phyloP scores from a whole-genome alignment of 35 echinoderm and acorn worm genomes.

The Stichopus chloronotus region DNA sequence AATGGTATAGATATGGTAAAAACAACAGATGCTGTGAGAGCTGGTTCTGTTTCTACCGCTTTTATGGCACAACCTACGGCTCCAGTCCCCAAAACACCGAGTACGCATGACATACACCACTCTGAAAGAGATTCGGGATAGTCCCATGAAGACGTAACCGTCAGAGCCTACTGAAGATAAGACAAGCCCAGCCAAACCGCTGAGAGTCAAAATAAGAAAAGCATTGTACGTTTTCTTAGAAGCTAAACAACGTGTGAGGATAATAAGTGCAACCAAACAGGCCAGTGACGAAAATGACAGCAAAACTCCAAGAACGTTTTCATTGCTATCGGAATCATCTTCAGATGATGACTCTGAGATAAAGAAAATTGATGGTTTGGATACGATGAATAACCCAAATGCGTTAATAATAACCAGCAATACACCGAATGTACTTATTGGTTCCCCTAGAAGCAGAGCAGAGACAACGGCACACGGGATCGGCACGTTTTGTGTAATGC shows the following conservation, averaged over 20 bases:
- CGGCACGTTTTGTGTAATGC: neutral
- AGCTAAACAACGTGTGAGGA: neutral
- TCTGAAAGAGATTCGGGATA: neutral
- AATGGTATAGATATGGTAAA: conserved; percentile 1
- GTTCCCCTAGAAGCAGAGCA: neutral
- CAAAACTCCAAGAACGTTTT: neutral
- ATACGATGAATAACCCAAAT: neutral
- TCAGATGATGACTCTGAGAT: too few species aligned
- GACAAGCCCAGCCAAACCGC: neutral
- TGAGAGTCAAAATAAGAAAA: neutral
- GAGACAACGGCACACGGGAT: neutral
- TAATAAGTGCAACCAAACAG: neutral
- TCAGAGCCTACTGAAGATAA: neutral
- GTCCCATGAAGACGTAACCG: neutral
- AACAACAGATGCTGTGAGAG: neutral
- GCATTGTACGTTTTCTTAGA: neutral
- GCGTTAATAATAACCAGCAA: conserved; percentile 10
- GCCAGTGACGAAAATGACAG: neutral
- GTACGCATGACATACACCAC: neutral
- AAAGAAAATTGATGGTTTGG: conserved; percentile 17
- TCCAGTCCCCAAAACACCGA: neutral
- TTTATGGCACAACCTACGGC: neutral
- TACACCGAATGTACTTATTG: neutral
- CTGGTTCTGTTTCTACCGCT: conserved; percentile 23
- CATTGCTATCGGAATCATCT: neutral